Evolutionary conservation across 2,888 invertebrate species (phyloP).

Genomic region (Melinaea marsaeus): DNA sequence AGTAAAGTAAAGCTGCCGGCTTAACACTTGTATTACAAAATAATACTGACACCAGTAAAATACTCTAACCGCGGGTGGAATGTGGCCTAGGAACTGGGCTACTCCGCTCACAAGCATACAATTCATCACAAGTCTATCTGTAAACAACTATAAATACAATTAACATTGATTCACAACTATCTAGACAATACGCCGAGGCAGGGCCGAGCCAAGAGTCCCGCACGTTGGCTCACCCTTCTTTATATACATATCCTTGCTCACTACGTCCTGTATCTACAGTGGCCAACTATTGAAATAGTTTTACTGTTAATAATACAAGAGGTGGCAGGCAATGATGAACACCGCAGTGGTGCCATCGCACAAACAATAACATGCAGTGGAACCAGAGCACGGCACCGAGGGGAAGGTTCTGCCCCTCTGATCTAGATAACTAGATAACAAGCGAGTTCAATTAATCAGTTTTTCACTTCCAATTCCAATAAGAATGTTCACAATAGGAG

Average conservation of each 20-base stretch:
- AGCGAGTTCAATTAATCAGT: conserved; percentile 32
- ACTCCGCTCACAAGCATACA: conserved; percentile 57
- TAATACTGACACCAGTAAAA: conserved; percentile 77
- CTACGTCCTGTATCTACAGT: conserved; percentile 10
- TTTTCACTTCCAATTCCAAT: conserved; percentile 46
- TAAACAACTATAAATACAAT: conserved; percentile 72
- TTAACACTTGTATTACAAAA: conserved; percentile 75
- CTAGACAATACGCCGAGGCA: conserved; percentile 42
- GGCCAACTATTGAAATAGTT: not conserved
- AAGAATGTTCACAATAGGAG: conserved; percentile 38
- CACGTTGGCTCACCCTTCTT: conserved; percentile 36
- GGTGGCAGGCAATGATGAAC: conserved; percentile 14
- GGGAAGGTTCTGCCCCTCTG: conserved; percentile 35
- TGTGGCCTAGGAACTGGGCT: conserved; percentile 66
- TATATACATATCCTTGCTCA: conserved; percentile 17
- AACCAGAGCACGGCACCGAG: conserved; percentile 35
- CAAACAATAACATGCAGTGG: conserved; percentile 63
- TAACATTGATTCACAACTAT: conserved; percentile 67
- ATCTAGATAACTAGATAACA: conserved; percentile 31
- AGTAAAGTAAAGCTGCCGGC: conserved; percentile 75
- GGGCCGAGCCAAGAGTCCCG: conserved; percentile 34
- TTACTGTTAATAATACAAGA: conserved; percentile 8
- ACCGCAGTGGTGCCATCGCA: conserved; percentile 31
- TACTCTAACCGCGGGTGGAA: conserved; percentile 71
- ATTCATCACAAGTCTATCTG: conserved; percentile 69